Conservation (phyloP, 2,888 invertebrate species). For the Caenorhabditis virilis region DNA sequence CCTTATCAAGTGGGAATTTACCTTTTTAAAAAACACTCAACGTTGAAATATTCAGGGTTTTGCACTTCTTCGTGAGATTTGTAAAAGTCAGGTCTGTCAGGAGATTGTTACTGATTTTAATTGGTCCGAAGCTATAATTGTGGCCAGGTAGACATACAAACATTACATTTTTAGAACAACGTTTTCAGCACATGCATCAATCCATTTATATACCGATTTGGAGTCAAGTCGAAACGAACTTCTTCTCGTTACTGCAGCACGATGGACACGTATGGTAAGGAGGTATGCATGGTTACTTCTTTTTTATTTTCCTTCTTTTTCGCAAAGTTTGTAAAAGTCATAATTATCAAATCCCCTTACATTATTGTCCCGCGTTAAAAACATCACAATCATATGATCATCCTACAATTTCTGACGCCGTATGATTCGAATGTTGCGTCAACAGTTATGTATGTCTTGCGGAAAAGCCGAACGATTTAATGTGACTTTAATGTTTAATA, state of each 20-base stretch:
- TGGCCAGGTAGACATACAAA: constrained; percentile 51
- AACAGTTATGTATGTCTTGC: too few relatives aligned
- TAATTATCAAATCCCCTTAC: too few relatives aligned
- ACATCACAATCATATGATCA: too few relatives aligned
- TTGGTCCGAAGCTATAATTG: constrained; percentile 62
- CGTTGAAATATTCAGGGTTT: constrained; percentile 36
- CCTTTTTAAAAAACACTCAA: not conserved
- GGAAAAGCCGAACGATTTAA: too few relatives aligned
- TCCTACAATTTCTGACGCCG: too few relatives aligned
- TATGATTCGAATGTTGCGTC: too few relatives aligned
- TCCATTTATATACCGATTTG: constrained; percentile 56
- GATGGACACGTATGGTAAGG: constrained; percentile 40
- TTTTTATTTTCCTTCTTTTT: constrained; percentile 1
- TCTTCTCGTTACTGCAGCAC: constrained; percentile 37
- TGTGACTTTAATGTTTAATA: too few relatives aligned
- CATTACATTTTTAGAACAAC: not conserved
- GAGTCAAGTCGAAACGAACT: constrained; percentile 31
- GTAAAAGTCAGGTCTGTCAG: constrained; percentile 51
- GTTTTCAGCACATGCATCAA: constrained; percentile 56
- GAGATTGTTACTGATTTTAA: constrained; percentile 47
- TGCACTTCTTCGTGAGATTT: constrained; percentile 57
- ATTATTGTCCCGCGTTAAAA: too few relatives aligned
- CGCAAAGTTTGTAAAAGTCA: constrained; percentile 1
- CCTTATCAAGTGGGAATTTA: constrained; percentile 44
- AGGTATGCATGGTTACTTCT: constrained; percentile 36